Percentiles rank a stretch among this genome's conserved stretches.
Conservation (phyloP, 2,797 vertebrate genomes). For the Harpagifer antarcticus region DNA sequence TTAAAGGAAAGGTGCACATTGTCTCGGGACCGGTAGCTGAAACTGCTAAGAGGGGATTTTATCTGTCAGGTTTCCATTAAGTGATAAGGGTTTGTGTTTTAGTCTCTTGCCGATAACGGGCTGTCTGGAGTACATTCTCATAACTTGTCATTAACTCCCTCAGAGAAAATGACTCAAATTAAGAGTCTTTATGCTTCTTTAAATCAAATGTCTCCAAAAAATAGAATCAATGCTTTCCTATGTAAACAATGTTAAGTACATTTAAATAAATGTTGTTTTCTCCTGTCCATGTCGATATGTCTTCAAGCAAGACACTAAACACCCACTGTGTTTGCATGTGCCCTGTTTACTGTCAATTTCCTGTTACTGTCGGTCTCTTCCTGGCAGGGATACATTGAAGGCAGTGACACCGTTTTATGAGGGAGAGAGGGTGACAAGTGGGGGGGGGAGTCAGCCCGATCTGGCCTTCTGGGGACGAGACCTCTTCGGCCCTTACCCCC, state of each 20-base stretch:
- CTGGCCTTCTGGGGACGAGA: not conserved
- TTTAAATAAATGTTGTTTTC: not conserved
- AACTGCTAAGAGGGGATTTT: conserved; percentile 1
- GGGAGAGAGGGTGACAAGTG: not conserved
- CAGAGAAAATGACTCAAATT: not conserved
- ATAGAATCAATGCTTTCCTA: not conserved
- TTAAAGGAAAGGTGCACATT: not conserved
- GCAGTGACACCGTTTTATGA: not conserved
- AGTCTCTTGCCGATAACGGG: not conserved
- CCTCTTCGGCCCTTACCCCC: conserved; percentile 13
- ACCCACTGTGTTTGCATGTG: not conserved
- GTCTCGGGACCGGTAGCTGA: not conserved
- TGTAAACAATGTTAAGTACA: not conserved
- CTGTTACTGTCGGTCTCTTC: conserved; percentile 1
- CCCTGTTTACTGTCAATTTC: not conserved
- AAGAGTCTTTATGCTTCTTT: not conserved
- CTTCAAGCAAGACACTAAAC: not conserved
- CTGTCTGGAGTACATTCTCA: not conserved
- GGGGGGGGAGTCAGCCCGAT: not conserved
- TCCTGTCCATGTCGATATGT: not conserved
- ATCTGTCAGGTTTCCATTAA: not conserved
- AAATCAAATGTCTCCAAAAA: not conserved
- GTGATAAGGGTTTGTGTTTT: not conserved
- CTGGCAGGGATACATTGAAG: conserved; percentile 16
- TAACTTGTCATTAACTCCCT: too few relatives aligned